Base-by-base conservation (phyloP, 2,888 invertebrate genomes). In the Scaeva pyrastri region DNA sequence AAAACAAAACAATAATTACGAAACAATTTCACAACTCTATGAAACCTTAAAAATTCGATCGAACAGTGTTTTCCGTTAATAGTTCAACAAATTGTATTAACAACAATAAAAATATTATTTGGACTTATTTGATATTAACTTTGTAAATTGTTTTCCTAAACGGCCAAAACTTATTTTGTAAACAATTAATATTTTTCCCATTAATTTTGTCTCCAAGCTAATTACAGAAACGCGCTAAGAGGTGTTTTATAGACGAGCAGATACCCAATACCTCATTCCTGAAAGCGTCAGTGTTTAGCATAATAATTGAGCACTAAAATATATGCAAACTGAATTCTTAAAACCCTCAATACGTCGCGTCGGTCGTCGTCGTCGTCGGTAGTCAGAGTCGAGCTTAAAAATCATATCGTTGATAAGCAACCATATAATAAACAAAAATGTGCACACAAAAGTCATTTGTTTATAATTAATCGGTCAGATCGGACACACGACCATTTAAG, bases 381-480 rank as follows among this genome's bases (percentile, higher is more conserved):
- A n/a, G n/a, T n/a, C n/a, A n/a, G 23, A 23, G 48, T 31, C 31
- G 31, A 31, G 31, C 31, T 56, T 76, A 48, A 66, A 76, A 80
- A 76, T 76, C 55, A 80, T 52, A 80, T 80, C 80, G 75, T 66
- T n/a, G 26, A 68, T 39, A 68, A 26, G 19, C 19, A 19, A 7
- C 58, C n/a, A n/a, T n/a, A n/a, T 68, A 64, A 72, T 73, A 64
- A 68, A 7, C 68, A 80, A 16, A 58, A 58, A 39, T 12, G 75
- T 56, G 80, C 72, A 68, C 75, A 80, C 66, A 68, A 77, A 77
- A 64, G 77, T 81, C 77, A 86, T 73, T 86, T 74, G 77, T 82
- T 81, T 77, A 31, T 31, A 66, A 82, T 86, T 86, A 82, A 77
- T 86, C 85, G 77, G 81, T 58, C 81, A 86, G 73, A 77, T 81